phyloP scores from a whole-genome alignment of 1,140 invertebrate species.

The Drosophila persimilis region DNA sequence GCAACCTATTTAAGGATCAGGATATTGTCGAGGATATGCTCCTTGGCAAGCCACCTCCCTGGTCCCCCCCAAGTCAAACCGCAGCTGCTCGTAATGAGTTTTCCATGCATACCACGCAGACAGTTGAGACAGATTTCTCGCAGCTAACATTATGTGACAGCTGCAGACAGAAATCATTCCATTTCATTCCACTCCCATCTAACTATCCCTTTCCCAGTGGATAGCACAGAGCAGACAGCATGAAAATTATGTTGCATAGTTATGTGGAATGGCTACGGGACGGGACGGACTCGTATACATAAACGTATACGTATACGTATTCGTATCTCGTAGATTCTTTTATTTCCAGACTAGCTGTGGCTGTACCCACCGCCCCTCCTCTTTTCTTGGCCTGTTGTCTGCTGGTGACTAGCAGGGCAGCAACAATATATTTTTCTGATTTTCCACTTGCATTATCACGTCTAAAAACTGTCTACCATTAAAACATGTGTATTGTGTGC shows the following conservation, averaged over 20 bases:
- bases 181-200: neutral
- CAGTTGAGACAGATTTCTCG: constrained; percentile 20
- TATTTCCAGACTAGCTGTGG: constrained; percentile 5
- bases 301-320: neutral
- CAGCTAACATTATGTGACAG: constrained; percentile 44
- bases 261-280: constrained; percentile 4
- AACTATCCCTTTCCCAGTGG: neutral
- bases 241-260: constrained; percentile 36
- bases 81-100: constrained; percentile 50
- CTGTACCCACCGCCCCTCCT: constrained; percentile 2
- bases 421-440: constrained; percentile 65
- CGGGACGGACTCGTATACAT: neutral
- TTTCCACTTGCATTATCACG: constrained; percentile 73
- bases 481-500: constrained; percentile 55
- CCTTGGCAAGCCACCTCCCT: neutral
- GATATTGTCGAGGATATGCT: constrained; percentile 1
- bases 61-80: neutral
- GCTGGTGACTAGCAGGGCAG: constrained; percentile 34
- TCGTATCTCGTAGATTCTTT: constrained; percentile 10
- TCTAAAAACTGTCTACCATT: constrained; percentile 70
- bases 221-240: constrained; percentile 2
- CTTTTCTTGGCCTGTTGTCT: constrained; percentile 30
- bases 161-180: constrained; percentile 50
- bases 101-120: constrained; percentile 27
- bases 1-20: constrained; percentile 41